phyloP scores from a whole-genome alignment of 1,140 invertebrate species.

The Andricus grossulariae region DNA sequence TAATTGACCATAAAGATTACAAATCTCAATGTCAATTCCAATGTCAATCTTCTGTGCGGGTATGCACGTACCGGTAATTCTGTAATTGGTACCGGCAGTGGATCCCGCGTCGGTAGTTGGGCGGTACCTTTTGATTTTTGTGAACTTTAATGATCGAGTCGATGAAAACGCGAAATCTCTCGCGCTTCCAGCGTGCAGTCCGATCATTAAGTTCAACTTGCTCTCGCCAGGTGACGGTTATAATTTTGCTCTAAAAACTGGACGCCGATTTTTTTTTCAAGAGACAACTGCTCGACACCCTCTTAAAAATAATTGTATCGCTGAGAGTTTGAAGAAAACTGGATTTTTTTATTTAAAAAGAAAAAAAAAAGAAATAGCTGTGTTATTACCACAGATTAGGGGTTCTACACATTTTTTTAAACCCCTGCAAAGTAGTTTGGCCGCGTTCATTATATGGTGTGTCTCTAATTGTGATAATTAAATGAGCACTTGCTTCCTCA shows the following conservation, averaged over 20 bases:
- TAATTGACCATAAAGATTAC: constrained; percentile 31
- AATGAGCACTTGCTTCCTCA: too few relatives aligned
- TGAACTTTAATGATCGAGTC: constrained; percentile 29
- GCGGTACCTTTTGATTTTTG: constrained; percentile 29
- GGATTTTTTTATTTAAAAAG: too few relatives aligned
- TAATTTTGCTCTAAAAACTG: constrained; percentile 11
- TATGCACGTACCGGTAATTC: constrained; percentile 13
- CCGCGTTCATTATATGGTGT: too few relatives aligned
- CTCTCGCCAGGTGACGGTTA: constrained; percentile 20
- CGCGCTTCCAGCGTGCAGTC: not conserved
- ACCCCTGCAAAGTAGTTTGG: too few relatives aligned
- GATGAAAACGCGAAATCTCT: constrained; percentile 23
- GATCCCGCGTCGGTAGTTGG: constrained; percentile 25
- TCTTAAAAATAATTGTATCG: too few relatives aligned
- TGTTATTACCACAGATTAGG: too few relatives aligned
- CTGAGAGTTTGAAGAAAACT: too few relatives aligned
- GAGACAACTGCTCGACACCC: too few relatives aligned
- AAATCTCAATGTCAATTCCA: constrained; percentile 30
- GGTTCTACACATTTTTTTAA: too few relatives aligned
- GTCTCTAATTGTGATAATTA: too few relatives aligned
- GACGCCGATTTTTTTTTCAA: too few relatives aligned
- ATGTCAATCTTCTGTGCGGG: constrained; percentile 27
- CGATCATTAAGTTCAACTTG: constrained; percentile 5
- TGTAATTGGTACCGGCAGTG: constrained; percentile 10
- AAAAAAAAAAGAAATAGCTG: too few relatives aligned